A percentile compares a stretch with the other conserved stretches of the same genome.
Evolutionary conservation across 2,797 vertebrate species (phyloP).

Genomic region (Paratrypauchen microcephalus): DNA sequence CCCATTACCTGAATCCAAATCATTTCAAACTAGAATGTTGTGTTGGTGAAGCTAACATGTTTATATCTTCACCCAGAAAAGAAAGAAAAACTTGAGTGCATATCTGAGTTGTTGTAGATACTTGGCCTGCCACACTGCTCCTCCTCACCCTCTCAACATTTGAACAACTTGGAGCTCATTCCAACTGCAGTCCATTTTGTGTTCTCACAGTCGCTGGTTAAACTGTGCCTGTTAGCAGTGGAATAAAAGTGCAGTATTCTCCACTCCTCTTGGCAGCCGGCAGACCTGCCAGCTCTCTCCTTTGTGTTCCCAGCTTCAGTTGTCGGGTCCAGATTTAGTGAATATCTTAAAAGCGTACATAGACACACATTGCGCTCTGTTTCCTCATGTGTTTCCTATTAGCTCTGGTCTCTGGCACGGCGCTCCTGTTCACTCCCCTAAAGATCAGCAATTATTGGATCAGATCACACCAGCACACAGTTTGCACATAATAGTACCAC

Average conservation of each 20-base stretch:
- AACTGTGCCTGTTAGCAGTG: conserved; percentile 25
- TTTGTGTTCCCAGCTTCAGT: conserved; percentile 51
- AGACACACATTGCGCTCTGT: conserved; percentile 23
- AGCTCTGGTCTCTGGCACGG: conserved; percentile 56
- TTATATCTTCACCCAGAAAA: neutral
- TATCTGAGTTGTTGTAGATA: neutral
- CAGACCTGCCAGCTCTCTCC: conserved; percentile 42
- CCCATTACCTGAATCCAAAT: neutral
- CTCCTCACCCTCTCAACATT: neutral
- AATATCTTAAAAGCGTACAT: conserved; percentile 43
- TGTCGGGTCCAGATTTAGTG: conserved; percentile 43
- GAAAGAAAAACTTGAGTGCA: neutral
- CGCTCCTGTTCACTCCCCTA: conserved; percentile 38
- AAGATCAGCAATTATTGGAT: conserved; percentile 53
- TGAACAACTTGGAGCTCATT: conserved; percentile 23
- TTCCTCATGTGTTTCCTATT: conserved; percentile 66
- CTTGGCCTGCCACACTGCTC: neutral
- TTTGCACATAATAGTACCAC: conserved; percentile 9
- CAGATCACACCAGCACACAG: conserved; percentile 24
- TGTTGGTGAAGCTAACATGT: too few species aligned
- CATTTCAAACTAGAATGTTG: too few species aligned
- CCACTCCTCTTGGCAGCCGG: conserved; percentile 35
- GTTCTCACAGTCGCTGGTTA: conserved; percentile 23
- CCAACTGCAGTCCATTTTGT: conserved; percentile 21
- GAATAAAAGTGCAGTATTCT: conserved; percentile 43